phyloP scores from a whole-genome alignment of 92 coral and sea anemone genomes.

The Epizoanthus fatuus region DNA sequence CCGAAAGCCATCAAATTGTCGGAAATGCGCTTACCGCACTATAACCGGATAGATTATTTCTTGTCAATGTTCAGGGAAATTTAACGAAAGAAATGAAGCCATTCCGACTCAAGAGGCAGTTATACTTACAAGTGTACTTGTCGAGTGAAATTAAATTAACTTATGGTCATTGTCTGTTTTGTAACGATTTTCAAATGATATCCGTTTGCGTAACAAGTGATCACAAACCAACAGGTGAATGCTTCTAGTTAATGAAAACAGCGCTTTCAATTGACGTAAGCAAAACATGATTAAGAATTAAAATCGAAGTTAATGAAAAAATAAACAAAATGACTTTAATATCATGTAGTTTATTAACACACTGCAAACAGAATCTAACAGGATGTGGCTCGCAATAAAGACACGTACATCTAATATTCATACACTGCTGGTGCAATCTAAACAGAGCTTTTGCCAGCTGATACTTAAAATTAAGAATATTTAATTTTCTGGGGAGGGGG shows the following conservation, averaged over 20 bases:
- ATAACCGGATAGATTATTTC: neutral
- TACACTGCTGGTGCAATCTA: no score
- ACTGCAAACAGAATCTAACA: no score
- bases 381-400: no score
- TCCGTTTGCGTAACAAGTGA: constrained; percentile 15
- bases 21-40: neutral
- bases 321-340: no score
- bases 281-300: no score
- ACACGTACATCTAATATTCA: no score
- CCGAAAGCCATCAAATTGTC: neutral
- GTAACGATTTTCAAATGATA: neutral
- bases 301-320: no score
- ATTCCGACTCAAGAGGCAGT: neutral
- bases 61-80: neutral
- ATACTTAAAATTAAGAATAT: no score
- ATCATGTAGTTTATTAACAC: no score
- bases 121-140: neutral
- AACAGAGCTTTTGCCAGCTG: no score
- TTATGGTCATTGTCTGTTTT: neutral
- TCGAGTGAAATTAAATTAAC: neutral
- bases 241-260: neutral
- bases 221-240: neutral
- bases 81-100: neutral
- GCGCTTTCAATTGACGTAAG: neutral
- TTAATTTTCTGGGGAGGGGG: no score